Conservation (phyloP, 2,113 vertebrate genomes). For the Capricornis sumatraensis region DNA sequence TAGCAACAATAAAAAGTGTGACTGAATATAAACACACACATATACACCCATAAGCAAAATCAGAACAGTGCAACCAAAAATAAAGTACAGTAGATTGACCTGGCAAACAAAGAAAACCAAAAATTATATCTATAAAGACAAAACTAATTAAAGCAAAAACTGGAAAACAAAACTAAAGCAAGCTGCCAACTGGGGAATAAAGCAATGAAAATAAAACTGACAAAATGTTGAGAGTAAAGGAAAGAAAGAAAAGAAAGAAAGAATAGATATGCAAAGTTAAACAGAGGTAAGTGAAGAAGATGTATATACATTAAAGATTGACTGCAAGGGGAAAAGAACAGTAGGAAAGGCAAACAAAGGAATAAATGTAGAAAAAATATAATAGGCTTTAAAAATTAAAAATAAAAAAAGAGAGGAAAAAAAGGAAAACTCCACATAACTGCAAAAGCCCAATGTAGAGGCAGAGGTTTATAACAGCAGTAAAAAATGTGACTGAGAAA, state of each 20-base stretch:
- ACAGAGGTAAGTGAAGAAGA: neutral
- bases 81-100: neutral
- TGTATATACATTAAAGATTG: neutral
- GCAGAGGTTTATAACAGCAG: neutral
- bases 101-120: neutral
- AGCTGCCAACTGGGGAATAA: neutral
- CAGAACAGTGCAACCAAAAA: neutral
- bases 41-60: neutral
- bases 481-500: neutral
- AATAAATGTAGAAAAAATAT: neutral
- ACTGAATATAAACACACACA: neutral
- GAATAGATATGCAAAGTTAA: neutral
- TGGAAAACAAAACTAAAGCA: neutral
- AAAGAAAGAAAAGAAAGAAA: neutral
- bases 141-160: neutral
- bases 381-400: neutral
- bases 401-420: neutral
- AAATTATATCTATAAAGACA: neutral
- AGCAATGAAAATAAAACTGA: neutral
- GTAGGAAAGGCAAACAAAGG: neutral
- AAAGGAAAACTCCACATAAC: neutral
- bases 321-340: neutral
- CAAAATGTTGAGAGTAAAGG: neutral
- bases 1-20: neutral
- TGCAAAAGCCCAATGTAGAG: neutral